Evolutionary conservation across 1,140 invertebrate species (phyloP).

Genomic region (Temnothorax curvispinosus): DNA sequence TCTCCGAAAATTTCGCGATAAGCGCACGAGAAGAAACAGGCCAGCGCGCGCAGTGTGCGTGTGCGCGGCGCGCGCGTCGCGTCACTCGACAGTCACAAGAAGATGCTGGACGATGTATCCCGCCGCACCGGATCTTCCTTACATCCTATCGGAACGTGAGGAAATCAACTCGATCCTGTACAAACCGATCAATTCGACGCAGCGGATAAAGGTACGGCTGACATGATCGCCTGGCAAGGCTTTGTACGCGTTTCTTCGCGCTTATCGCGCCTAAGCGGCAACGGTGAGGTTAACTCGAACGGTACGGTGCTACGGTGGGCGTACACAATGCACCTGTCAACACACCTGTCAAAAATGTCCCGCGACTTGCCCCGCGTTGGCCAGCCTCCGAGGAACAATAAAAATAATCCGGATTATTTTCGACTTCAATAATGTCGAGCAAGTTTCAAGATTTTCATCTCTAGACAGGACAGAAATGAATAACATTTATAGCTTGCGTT

Average conservation of each 20-base stretch:
- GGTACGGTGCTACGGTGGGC: not conserved
- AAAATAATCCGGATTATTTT: not conserved
- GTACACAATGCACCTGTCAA: slow-evolving; percentile 44
- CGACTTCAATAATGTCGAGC: not conserved
- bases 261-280: not conserved
- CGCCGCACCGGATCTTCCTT: slow-evolving; percentile 78
- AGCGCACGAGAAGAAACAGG: too few species aligned
- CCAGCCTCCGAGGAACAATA: not conserved
- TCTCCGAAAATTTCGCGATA: too few species aligned
- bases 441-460: not conserved
- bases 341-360: not conserved
- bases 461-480: not conserved
- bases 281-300: not conserved
- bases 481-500: not conserved
- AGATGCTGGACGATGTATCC: slow-evolving; percentile 47
- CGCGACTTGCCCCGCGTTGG: not conserved
- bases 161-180: slow-evolving; percentile 81
- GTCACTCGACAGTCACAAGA: not conserved
- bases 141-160: slow-evolving; percentile 81
- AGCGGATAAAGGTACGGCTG: slow-evolving; percentile 81
- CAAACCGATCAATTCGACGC: slow-evolving; percentile 80
- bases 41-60: too few species aligned
- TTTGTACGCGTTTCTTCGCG: not conserved
- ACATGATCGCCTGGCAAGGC: not conserved
- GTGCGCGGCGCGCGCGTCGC: too few species aligned